Evolutionary conservation across 2,888 invertebrate species (phyloP).

Genomic region (Caenorhabditis drosophilae): DNA sequence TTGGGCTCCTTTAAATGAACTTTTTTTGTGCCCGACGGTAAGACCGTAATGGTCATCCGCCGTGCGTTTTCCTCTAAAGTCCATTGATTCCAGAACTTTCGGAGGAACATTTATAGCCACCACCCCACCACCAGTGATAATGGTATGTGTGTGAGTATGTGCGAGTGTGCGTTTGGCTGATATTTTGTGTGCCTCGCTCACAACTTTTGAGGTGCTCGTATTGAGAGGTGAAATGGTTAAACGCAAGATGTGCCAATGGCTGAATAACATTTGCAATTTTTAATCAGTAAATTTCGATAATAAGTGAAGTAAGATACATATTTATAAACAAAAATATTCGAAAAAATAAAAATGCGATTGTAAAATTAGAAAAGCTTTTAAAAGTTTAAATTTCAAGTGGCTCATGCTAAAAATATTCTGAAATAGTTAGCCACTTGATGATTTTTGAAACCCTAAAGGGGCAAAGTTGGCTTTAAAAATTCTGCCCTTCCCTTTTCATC

Average conservation of each 20-base stretch:
- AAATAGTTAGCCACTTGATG: too few species aligned
- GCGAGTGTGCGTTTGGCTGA: too few species aligned
- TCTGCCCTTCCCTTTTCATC: too few species aligned
- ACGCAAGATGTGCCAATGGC: too few species aligned
- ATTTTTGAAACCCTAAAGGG: too few species aligned
- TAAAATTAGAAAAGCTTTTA: neutral
- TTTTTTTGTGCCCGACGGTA: slow-evolving; percentile 57
- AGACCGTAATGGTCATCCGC: slow-evolving; percentile 58
- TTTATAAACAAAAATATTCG: neutral
- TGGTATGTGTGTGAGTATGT: too few species aligned
- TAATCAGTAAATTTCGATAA: neutral
- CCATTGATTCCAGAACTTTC: slow-evolving; percentile 67
- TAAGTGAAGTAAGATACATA: neutral
- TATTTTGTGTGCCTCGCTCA: too few species aligned
- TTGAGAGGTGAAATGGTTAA: too few species aligned
- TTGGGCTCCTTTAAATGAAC: slow-evolving; percentile 47
- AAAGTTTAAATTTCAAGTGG: neutral
- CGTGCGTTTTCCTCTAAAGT: slow-evolving; percentile 60
- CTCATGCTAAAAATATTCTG: neutral
- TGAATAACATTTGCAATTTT: slow-evolving; percentile 1
- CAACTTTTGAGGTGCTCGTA: too few species aligned
- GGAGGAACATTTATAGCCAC: slow-evolving; percentile 62
- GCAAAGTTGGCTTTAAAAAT: too few species aligned
- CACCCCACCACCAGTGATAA: too few species aligned
- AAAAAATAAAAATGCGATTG: neutral